Evolutionary conservation across 2,888 invertebrate species (phyloP).

Genomic region (Troides aeacus): DNA sequence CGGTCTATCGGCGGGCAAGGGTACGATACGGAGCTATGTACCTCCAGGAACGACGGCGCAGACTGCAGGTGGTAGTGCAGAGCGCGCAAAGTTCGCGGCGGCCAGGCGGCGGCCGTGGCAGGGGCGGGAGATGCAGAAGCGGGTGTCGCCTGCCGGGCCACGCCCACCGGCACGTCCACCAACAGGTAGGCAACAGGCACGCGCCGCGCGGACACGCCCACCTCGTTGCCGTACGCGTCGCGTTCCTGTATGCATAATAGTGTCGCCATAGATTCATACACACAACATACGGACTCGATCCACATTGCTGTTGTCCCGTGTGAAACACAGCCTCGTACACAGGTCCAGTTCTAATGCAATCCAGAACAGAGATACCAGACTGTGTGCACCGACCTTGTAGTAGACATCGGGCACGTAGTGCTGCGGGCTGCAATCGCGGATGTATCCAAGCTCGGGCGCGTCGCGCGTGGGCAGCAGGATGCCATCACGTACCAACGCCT

Average conservation of each 20-base stretch:
- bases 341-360: background rate
- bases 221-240: constrained; percentile 98
- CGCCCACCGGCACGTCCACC: constrained; percentile 95
- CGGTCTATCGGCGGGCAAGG: background rate
- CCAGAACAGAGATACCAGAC: background rate
- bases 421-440: constrained; percentile 93
- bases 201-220: constrained; percentile 94
- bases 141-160: constrained; percentile 82
- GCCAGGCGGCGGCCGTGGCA: constrained; percentile 53
- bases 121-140: constrained; percentile 36
- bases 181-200: constrained; percentile 98
- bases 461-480: constrained; percentile 98
- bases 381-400: constrained; percentile 88
- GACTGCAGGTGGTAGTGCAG: constrained; percentile 56
- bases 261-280: background rate
- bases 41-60: constrained; percentile 81
- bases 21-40: constrained; percentile 15
- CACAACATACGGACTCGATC: no score
- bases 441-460: constrained; percentile 97
- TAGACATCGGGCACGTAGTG: constrained; percentile 99
- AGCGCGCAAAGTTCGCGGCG: constrained; percentile 60
- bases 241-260: constrained; percentile 85
- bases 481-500: constrained; percentile 95
- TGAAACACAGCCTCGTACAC: no score
- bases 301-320: no score